Evolutionary conservation across 1,140 invertebrate genomes (phyloP).

Genomic region (Trachymyrmex cornetzi): DNA sequence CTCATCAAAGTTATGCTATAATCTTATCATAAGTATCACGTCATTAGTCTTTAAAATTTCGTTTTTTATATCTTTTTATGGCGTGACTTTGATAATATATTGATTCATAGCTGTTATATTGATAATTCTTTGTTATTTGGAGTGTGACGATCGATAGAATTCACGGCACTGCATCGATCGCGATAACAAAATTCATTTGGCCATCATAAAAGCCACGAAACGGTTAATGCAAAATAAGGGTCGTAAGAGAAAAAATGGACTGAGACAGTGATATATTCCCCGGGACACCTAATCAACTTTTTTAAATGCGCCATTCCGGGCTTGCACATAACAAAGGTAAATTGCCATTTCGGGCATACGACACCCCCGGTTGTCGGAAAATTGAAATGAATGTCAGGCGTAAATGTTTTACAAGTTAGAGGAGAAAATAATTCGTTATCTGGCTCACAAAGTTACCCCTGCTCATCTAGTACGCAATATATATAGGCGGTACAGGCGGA

Average conservation of each 20-base stretch:
- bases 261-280: neutral
- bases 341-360: too few species aligned
- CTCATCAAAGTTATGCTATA: too few species aligned
- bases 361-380: neutral
- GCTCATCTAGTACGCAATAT: neutral
- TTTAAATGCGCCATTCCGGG: conserved; percentile 20
- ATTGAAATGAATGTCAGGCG: conserved; percentile 53
- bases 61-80: too few species aligned
- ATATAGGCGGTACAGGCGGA: too few species aligned
- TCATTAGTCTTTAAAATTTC: too few species aligned
- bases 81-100: too few species aligned
- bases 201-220: neutral
- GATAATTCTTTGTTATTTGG: too few species aligned
- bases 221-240: conserved; percentile 2
- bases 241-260: neutral
- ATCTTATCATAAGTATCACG: too few species aligned
- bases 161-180: too few species aligned
- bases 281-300: conserved; percentile 22
- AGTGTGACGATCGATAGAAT: neutral
- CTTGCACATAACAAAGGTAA: conserved; percentile 25
- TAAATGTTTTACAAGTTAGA: conserved; percentile 65
- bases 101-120: too few species aligned
- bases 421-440: conserved; percentile 24
- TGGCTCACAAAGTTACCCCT: neutral
- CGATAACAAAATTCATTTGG: neutral